Evolutionary conservation across 2,797 vertebrate genomes (phyloP).

Genomic region (Adelosebastes latens): DNA sequence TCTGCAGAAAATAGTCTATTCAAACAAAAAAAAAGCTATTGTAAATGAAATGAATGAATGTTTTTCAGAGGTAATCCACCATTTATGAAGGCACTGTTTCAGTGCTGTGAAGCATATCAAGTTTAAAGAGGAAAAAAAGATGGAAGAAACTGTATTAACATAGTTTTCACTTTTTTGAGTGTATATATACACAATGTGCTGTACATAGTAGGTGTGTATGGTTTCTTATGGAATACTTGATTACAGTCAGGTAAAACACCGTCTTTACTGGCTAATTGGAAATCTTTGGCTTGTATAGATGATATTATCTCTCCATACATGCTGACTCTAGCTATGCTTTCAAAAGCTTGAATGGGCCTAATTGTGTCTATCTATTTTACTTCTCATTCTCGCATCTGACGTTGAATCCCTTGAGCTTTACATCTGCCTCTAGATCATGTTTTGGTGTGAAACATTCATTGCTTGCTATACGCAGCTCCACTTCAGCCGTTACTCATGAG

Average conservation of each 20-base stretch:
- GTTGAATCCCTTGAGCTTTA: slow-evolving; percentile 4
- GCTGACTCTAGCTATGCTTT: background rate
- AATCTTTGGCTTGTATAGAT: background rate
- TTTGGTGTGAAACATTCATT: slow-evolving; percentile 32
- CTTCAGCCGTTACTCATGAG: slow-evolving; percentile 49
- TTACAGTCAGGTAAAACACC: background rate
- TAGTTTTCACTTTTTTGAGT: background rate
- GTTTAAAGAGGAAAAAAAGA: background rate
- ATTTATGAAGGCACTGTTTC: slow-evolving; percentile 34
- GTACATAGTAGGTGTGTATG: background rate
- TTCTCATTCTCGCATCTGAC: background rate
- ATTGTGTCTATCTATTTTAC: background rate
- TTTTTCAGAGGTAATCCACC: slow-evolving; percentile 50
- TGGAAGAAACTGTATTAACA: background rate
- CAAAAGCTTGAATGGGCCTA: background rate
- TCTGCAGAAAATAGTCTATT: slow-evolving; percentile 65
- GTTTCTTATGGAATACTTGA: background rate
- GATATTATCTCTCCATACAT: background rate
- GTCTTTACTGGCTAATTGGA: background rate
- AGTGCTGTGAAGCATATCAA: slow-evolving; percentile 21
- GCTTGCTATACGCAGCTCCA: slow-evolving; percentile 25
- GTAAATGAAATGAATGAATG: slow-evolving; percentile 61
- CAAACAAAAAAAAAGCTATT: slow-evolving; percentile 49
- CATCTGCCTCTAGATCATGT: slow-evolving; percentile 21
- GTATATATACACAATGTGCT: background rate